phyloP scores from a whole-genome alignment of 2,113 vertebrate genomes.

The Argyrosomus japonicus region DNA sequence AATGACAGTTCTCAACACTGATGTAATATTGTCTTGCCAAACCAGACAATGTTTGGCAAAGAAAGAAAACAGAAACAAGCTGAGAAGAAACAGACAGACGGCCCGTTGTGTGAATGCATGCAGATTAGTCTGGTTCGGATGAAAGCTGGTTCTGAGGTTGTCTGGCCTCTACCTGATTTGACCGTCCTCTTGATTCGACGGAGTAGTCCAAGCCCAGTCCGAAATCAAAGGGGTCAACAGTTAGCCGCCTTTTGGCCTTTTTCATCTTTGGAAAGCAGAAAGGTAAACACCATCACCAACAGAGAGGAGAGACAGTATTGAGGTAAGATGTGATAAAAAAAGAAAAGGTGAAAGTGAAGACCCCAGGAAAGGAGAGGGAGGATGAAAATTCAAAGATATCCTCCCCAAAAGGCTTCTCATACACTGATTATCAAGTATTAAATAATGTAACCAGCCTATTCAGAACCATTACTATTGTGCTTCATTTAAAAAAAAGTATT shows the following conservation, averaged over 20 bases:
- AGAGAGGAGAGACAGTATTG: neutral
- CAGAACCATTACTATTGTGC: neutral
- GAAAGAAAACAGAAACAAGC: neutral
- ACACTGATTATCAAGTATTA: neutral
- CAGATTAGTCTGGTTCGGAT: conserved; percentile 11
- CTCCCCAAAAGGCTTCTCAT: neutral
- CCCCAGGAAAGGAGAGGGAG: neutral
- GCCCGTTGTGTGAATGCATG: neutral
- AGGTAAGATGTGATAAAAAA: neutral
- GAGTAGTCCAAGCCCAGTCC: conserved; percentile 85
- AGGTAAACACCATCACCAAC: conserved; percentile 53
- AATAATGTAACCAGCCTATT: neutral
- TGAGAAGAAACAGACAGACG: neutral
- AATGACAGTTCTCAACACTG: neutral
- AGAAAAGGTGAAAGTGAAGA: neutral
- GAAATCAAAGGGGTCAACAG: conserved; percentile 89
- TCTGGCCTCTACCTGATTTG: conserved; percentile 73
- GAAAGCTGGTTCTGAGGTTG: neutral
- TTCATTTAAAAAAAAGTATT: too few relatives aligned
- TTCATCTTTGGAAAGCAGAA: conserved; percentile 75
- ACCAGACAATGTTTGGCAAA: conserved; percentile 12
- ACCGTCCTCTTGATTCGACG: conserved; percentile 69
- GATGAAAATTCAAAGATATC: neutral
- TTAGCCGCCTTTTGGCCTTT: conserved; percentile 90
- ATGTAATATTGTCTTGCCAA: neutral